These are phyloP conservation scores for Heliopora coerulea DNA, from an alignment of 92 coral and sea anemone species.

Conservation along the genomic window DNA sequence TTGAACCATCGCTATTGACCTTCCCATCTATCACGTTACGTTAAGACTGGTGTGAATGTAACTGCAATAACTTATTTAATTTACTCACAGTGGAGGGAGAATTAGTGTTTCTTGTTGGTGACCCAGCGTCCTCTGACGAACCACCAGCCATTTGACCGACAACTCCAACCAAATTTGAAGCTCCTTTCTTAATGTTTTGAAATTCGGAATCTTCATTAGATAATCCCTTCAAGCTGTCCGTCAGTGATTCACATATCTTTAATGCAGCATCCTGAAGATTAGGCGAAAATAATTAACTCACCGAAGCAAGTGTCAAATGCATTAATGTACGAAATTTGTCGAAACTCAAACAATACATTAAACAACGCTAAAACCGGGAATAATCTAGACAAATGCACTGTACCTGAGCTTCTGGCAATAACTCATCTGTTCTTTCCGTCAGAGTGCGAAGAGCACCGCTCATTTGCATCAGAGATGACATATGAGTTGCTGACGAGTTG, in stretches of 20 bases:
- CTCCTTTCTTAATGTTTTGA: slow-evolving; percentile 20
- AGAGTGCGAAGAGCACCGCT: slow-evolving; percentile 79
- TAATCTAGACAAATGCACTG: too few relatives aligned
- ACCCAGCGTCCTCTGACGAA: background rate
- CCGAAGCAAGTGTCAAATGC: too few relatives aligned
- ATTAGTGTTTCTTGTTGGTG: too few relatives aligned
- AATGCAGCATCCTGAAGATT: slow-evolving; percentile 48
- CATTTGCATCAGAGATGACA: slow-evolving; percentile 68
- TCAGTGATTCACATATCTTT: slow-evolving; percentile 9
- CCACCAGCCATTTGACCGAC: slow-evolving; percentile 1
- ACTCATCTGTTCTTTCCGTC: slow-evolving; percentile 67
- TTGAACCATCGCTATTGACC: too few relatives aligned
- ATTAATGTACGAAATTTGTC: too few relatives aligned
- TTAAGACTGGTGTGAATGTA: too few relatives aligned
- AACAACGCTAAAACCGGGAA: too few relatives aligned
- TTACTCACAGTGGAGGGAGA: background rate
- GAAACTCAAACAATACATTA: background rate
- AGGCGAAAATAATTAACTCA: background rate
- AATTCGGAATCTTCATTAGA: slow-evolving; percentile 42
- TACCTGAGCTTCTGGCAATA: slow-evolving; percentile 77
- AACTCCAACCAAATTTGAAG: slow-evolving; percentile 8
- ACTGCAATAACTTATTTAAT: too few relatives aligned
- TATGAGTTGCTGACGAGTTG: slow-evolving; percentile 64
- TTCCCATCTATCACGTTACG: too few relatives aligned
- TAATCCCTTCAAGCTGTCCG: slow-evolving; percentile 6